phyloP scores from a whole-genome alignment of 2,888 invertebrate species.

The Lepidochrysops patricia region DNA sequence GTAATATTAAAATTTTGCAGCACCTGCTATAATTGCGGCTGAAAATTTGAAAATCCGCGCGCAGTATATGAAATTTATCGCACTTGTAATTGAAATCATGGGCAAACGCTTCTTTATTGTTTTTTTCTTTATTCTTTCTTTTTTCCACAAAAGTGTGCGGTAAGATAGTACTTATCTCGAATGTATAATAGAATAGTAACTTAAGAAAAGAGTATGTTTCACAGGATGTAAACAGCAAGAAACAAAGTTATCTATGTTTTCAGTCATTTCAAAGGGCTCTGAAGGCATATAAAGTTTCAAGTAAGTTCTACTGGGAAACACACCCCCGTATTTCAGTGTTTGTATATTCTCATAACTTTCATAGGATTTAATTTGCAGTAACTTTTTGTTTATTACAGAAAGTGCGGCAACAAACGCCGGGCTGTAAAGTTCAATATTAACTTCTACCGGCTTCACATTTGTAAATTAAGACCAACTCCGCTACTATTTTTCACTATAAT shows the following conservation, averaged over 20 bases:
- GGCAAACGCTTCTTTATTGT: too few relatives aligned
- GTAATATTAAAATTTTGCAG: too few relatives aligned
- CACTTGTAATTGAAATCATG: too few relatives aligned
- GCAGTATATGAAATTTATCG: too few relatives aligned
- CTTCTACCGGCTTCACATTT: background rate
- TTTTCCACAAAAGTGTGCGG: too few relatives aligned
- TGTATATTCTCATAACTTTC: background rate
- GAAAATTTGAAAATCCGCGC: too few relatives aligned
- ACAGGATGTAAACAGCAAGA: background rate
- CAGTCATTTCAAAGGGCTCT: background rate
- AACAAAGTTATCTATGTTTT: background rate
- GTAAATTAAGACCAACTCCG: background rate
- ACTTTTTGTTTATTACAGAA: background rate
- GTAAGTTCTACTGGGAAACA: background rate
- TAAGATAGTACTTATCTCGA: too few relatives aligned
- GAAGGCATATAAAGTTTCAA: background rate
- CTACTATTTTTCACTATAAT: background rate
- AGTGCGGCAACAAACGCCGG: background rate
- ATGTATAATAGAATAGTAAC: too few relatives aligned
- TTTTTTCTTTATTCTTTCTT: too few relatives aligned
- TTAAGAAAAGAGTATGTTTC: too few relatives aligned
- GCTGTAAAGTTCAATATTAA: conserved; percentile 7
- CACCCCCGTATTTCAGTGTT: background rate
- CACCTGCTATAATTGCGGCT: too few relatives aligned
- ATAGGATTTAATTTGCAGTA: conserved; percentile 4